Evolutionary conservation across 2,888 invertebrate species (phyloP), one percentile per base, ranked within the genome.

Genomic region (Lampropteryx suffumata): DNA sequence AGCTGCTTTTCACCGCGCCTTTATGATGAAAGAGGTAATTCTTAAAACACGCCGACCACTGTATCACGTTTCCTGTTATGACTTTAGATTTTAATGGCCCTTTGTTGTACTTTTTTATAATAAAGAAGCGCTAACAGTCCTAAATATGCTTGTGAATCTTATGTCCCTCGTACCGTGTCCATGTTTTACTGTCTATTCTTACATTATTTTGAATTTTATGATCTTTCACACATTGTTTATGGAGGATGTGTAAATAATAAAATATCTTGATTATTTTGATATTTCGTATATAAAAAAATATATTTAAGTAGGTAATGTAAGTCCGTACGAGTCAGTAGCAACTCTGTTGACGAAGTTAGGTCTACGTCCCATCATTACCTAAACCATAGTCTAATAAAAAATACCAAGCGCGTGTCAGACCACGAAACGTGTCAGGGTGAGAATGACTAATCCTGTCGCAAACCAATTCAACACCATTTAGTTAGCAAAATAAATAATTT

Each of bases 41-140:
- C 76, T 78, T 69, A 68, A 71, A 68, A 72, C 73, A 69, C 73
- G 70, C 73, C 74, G 67, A 74, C 79, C 82, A 78, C 81, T 76
- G 77, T 87, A 89, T 90, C 88, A 83, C 71, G 71, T 90, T 89
- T 86, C 89, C 87, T 87, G 88, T 90, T 90, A 89, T 90, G 84
- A 86, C 85, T 88, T 82, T 70, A 86, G 77, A 83, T 86, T 87
- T 89, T 86, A 84, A 87, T 83, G 73, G 70, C 65, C 71, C 79
- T 87, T 87, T 87, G 82, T 87, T 81, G 68, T 68, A 73, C 66
- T 69, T 70, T 79, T 82, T 84, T 81, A 81, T 81, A 76, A 79
- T 81, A 71, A 82, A 80, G 76, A 76, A 79, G 76, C 72, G 76
- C 73, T 80, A 78, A 81, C 75, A 78, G 65, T 69, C 79, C 77